Conservation (phyloP, 2,888 invertebrate species). For the Cephus rjabovi region DNA sequence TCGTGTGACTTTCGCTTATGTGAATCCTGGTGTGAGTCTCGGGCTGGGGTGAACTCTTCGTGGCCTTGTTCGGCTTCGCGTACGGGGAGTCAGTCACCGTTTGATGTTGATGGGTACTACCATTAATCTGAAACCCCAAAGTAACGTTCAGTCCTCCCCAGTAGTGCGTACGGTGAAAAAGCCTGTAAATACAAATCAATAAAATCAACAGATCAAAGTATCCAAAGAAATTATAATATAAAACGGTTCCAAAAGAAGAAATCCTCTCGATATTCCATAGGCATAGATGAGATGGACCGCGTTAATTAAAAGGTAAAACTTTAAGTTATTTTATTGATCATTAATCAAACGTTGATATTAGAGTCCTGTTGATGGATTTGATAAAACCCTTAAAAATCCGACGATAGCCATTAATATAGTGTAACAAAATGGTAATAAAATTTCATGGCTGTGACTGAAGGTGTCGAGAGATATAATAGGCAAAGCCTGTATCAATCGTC, state of each 20-base stretch:
- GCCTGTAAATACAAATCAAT: slow-evolving; percentile 7
- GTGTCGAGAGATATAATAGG: background rate
- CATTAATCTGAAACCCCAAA: slow-evolving; percentile 70
- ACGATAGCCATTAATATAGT: background rate
- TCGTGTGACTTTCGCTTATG: slow-evolving; percentile 59
- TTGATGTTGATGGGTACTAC: slow-evolving; percentile 73
- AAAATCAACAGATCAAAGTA: slow-evolving; percentile 14
- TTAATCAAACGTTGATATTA: background rate
- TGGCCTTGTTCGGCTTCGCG: slow-evolving; percentile 76
- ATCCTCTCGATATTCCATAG: no score
- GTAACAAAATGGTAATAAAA: background rate
- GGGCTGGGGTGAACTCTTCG: slow-evolving; percentile 70
- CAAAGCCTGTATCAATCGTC: background rate
- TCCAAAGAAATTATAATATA: slow-evolving; percentile 18
- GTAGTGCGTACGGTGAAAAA: slow-evolving; percentile 9
- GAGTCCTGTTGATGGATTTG: background rate
- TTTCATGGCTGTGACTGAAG: background rate
- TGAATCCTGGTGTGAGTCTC: slow-evolving; percentile 56
- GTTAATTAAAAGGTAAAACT: background rate
- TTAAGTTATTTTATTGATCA: background rate
- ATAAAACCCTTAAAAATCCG: background rate
- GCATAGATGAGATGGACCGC: background rate
- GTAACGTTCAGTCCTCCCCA: background rate
- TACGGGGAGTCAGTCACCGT: slow-evolving; percentile 77
- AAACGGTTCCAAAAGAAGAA: background rate